Percentiles rank a stretch among this genome's conserved stretches.
Conservation (phyloP, 2,888 invertebrate species). For the Allacma fusca region DNA sequence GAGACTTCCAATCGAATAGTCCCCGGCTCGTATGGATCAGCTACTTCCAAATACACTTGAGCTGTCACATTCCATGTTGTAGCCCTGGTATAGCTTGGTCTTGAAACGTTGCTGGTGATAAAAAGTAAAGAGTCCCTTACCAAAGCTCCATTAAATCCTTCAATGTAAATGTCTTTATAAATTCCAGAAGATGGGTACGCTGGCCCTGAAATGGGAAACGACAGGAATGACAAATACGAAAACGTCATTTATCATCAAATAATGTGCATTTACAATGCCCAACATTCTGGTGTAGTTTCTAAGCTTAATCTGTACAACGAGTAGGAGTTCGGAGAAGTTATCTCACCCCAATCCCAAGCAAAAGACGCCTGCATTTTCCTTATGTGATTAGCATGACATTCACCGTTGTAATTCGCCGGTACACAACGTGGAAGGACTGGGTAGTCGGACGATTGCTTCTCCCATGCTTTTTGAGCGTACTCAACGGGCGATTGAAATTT, state of each 20-base stretch:
- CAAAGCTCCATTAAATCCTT: constrained; percentile 72
- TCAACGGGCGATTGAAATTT: constrained; percentile 73
- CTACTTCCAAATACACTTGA: constrained; percentile 22
- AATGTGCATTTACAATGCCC: no score
- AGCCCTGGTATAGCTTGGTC: constrained; percentile 52
- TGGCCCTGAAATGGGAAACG: constrained; percentile 10
- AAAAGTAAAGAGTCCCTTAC: constrained; percentile 72
- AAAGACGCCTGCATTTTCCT: constrained; percentile 95
- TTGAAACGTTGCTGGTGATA: constrained; percentile 43
- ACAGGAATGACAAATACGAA: no score
- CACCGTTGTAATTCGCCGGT: constrained; percentile 78
- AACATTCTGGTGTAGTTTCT: no score
- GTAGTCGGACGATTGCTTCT: constrained; percentile 64
- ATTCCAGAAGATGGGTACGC: constrained; percentile 82
- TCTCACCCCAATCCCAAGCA: constrained; percentile 92
- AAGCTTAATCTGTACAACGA: constrained; percentile 81
- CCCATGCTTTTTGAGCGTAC: constrained; percentile 66
- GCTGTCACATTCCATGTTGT: constrained; percentile 57
- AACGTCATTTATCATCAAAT: no score
- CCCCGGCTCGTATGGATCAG: constrained; percentile 21
- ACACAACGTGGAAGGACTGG: constrained; percentile 80
- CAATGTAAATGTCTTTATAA: constrained; percentile 77
- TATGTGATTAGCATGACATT: constrained; percentile 91
- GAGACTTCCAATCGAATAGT: neutral
- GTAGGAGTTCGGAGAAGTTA: no score